These are phyloP conservation scores for Malurus melanocephalus DNA, from an alignment of 2,113 vertebrate genomes.

Conservation along the genomic window DNA sequence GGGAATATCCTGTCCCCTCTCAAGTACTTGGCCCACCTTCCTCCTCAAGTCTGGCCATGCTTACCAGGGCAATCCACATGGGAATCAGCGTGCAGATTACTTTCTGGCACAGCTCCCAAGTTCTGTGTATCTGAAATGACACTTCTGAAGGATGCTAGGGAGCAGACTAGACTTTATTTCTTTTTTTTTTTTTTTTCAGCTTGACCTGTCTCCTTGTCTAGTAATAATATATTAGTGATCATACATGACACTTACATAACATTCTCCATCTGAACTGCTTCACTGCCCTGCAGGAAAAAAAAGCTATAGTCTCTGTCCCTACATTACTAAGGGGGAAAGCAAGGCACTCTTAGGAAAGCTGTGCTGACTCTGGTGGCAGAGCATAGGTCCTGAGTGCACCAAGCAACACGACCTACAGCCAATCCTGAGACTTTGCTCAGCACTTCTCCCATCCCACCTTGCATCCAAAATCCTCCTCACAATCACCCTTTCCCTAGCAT, in stretches of 20 bases:
- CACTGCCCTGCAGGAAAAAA: neutral
- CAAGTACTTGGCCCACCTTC: neutral
- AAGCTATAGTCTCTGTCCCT: neutral
- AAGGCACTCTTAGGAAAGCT: neutral
- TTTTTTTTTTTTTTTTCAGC: neutral
- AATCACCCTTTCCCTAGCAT: neutral
- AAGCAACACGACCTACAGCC: neutral
- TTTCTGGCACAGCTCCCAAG: neutral
- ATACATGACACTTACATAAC: constrained; percentile 25
- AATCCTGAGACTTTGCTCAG: neutral
- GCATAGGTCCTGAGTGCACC: rapidly evolving
- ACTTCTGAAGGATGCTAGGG: neutral
- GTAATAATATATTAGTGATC: constrained; percentile 20
- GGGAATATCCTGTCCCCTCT: neutral
- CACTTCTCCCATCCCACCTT: neutral
- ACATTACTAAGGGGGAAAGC: neutral
- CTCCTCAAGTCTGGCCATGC: neutral
- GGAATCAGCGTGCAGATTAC: neutral
- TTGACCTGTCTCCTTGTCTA: constrained; percentile 13
- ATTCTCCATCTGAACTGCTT: constrained; percentile 20
- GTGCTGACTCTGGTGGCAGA: neutral
- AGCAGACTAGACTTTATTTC: neutral
- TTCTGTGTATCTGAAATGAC: neutral
- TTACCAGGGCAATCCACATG: neutral
- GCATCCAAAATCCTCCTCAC: neutral